Evolutionary conservation across 2,888 invertebrate genomes (phyloP).

Genomic region (Pristionchus fissidentatus): DNA sequence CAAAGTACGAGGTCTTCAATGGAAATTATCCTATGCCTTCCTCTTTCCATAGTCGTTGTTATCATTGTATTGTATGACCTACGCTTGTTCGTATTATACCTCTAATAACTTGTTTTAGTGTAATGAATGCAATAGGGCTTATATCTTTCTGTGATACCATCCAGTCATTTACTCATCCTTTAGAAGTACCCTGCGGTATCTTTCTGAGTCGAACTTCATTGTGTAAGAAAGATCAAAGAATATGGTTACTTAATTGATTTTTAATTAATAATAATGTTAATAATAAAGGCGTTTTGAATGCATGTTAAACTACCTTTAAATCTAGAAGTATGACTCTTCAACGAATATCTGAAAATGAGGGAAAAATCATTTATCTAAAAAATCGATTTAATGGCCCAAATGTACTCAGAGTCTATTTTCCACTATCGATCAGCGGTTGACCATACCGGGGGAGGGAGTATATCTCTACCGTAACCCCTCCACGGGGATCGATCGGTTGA

Average conservation of each 20-base stretch:
- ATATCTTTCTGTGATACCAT: conserved; percentile 20
- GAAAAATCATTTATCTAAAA: neutral
- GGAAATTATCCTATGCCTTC: conserved; percentile 27
- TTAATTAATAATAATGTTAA: conserved; percentile 8
- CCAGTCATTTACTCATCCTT: neutral
- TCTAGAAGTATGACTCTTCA: conserved; percentile 8
- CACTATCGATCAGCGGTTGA: too few relatives aligned
- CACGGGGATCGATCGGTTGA: neutral
- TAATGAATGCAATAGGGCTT: conserved; percentile 27
- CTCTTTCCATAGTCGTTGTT: conserved; percentile 28
- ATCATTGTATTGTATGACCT: neutral
- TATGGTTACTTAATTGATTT: too few relatives aligned
- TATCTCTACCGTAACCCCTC: conserved; percentile 28
- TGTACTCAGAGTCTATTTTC: too few relatives aligned
- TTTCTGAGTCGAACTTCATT: neutral
- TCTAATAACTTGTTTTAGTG: conserved; percentile 31
- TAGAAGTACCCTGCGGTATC: neutral
- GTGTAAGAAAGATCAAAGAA: neutral
- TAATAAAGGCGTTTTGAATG: neutral
- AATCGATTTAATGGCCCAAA: neutral
- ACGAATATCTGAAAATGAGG: neutral
- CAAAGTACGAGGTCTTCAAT: neutral
- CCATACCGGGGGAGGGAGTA: conserved; percentile 19
- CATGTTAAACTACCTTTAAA: neutral
- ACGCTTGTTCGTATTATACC: neutral